Conservation (phyloP, 2,797 vertebrate species). For the Hapalemur alaotrensis region DNA sequence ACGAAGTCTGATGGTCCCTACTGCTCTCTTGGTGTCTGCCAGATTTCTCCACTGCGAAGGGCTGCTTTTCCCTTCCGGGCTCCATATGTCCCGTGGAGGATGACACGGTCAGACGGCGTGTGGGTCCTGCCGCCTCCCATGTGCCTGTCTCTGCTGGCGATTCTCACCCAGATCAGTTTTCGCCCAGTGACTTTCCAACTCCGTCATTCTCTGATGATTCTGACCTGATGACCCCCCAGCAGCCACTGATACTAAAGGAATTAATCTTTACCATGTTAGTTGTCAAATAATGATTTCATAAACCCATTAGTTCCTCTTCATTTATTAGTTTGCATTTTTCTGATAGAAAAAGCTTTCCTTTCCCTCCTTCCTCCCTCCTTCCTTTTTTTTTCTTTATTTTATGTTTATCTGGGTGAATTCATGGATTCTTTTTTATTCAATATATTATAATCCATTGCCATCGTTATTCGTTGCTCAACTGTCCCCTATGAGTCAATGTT, state of each 20-base stretch:
- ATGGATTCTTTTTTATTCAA: neutral
- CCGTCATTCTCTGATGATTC: neutral
- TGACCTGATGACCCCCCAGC: neutral
- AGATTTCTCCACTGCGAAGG: neutral
- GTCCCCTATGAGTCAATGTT: neutral
- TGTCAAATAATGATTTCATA: neutral
- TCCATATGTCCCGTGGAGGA: accelerated
- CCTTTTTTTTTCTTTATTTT: neutral
- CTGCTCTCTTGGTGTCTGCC: neutral
- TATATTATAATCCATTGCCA: neutral
- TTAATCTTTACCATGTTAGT: neutral
- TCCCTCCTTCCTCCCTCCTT: neutral
- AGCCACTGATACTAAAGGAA: neutral
- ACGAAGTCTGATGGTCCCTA: neutral
- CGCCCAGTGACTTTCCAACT: neutral
- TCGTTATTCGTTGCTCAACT: neutral
- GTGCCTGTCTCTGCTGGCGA: neutral
- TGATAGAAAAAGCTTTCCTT: neutral
- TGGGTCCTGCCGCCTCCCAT: neutral
- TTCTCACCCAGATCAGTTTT: neutral
- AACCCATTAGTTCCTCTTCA: neutral
- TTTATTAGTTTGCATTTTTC: neutral
- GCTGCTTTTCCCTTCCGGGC: neutral
- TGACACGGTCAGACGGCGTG: neutral
- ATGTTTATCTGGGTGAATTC: neutral